Percentiles rank a stretch among this genome's conserved stretches.
These are phyloP conservation scores for Cistogaster globosa DNA, from an alignment of 2,888 invertebrate species.

Conservation along the genomic window DNA sequence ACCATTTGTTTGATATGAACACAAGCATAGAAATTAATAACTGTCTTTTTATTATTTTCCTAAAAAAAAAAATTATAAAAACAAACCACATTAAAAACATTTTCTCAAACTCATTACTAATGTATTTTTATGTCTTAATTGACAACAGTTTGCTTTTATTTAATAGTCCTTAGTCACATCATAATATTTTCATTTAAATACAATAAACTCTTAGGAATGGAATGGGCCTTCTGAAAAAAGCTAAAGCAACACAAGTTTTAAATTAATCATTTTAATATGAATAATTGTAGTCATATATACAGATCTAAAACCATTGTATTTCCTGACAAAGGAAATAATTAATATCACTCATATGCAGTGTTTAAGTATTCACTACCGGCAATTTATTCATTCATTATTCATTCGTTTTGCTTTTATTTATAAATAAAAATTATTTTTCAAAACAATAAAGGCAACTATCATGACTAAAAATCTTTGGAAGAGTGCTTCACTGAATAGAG, in stretches of 20 bases:
- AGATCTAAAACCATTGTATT: conserved; percentile 29
- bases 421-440: background rate
- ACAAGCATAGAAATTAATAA: conserved; percentile 22
- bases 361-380: conserved; percentile 32
- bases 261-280: conserved; percentile 60
- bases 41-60: background rate
- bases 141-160: background rate
- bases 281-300: conserved; percentile 55
- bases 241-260: background rate
- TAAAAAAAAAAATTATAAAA: background rate
- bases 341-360: conserved; percentile 68
- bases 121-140: conserved; percentile 3
- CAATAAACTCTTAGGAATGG: background rate
- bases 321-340: conserved; percentile 62
- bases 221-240: background rate
- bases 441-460: conserved; percentile 11
- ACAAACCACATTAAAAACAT: background rate
- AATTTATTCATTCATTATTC: conserved; percentile 4
- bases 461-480: conserved; percentile 37
- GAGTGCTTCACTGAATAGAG: conserved; percentile 26
- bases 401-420: background rate
- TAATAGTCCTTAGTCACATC: background rate
- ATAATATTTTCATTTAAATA: conserved; percentile 8
- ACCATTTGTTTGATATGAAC: conserved; percentile 4
- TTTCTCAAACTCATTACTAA: background rate